A percentile compares a stretch with the other conserved stretches of the same genome.
Conservation (phyloP, 2,797 vertebrate species). For the Rallus crepitans region DNA sequence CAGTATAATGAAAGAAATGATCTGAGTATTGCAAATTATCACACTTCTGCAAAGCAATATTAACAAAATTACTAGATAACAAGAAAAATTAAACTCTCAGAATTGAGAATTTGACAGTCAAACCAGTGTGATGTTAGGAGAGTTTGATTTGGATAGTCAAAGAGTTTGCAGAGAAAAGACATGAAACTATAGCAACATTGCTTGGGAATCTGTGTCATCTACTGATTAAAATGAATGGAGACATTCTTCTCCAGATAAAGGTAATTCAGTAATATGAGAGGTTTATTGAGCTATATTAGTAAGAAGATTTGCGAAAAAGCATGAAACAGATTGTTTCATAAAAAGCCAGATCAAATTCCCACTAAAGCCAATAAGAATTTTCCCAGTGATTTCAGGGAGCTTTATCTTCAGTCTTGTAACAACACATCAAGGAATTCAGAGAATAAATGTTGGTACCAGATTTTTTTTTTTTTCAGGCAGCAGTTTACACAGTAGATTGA, state of each 20-base stretch:
- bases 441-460: neutral
- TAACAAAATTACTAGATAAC: neutral
- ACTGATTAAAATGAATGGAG: neutral
- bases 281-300: neutral
- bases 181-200: neutral
- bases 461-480: neutral
- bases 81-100: neutral
- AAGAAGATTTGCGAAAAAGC: neutral
- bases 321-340: neutral
- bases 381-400: neutral
- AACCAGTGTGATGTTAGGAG: neutral
- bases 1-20: neutral
- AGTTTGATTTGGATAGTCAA: neutral
- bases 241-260: neutral
- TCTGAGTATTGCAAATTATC: neutral
- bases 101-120: neutral
- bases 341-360: neutral
- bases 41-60: neutral
- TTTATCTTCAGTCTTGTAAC: neutral
- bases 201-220: neutral
- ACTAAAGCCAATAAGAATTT: neutral
- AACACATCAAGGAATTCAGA: neutral
- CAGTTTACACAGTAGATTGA: neutral
- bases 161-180: neutral
- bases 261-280: neutral